These are phyloP conservation scores for Protobothrops flavoviridis DNA, from an alignment of 2,113 vertebrate species.

Conservation along the genomic window DNA sequence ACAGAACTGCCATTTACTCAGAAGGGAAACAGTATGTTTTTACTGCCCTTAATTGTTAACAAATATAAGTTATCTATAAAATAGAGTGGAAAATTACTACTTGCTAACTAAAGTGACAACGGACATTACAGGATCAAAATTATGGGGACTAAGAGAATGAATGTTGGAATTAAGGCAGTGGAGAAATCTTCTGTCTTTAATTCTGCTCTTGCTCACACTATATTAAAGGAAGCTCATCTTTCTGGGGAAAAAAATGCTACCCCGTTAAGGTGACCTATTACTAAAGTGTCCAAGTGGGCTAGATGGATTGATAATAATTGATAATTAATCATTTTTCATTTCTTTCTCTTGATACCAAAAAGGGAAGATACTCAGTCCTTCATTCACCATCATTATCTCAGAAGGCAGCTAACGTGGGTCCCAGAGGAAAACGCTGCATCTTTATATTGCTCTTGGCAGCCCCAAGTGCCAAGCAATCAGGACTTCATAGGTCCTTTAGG, in stretches of 20 bases:
- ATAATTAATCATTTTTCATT: not conserved
- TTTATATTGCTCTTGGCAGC: not conserved
- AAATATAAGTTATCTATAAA: not conserved
- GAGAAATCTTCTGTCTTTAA: not conserved
- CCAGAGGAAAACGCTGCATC: not conserved
- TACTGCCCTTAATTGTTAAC: not conserved
- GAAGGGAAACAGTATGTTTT: not conserved
- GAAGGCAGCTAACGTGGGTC: not conserved
- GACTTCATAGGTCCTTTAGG: not conserved
- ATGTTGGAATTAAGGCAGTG: not conserved
- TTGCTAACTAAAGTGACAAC: not conserved
- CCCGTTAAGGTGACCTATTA: not conserved
- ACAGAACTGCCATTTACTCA: not conserved
- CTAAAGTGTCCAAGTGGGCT: not conserved
- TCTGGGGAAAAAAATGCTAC: not conserved
- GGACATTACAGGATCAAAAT: not conserved
- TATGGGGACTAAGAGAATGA: not conserved
- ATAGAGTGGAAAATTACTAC: not conserved
- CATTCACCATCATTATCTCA: not conserved
- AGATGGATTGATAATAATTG: not conserved
- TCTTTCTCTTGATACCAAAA: not conserved
- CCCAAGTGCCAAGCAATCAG: not conserved
- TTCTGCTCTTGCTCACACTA: not conserved
- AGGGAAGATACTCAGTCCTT: not conserved
- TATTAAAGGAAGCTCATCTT: not conserved